Evolutionary conservation across 2,113 vertebrate species (phyloP), one percentile per base, ranked within the genome.

Genomic region (Perca schrenkii): DNA sequence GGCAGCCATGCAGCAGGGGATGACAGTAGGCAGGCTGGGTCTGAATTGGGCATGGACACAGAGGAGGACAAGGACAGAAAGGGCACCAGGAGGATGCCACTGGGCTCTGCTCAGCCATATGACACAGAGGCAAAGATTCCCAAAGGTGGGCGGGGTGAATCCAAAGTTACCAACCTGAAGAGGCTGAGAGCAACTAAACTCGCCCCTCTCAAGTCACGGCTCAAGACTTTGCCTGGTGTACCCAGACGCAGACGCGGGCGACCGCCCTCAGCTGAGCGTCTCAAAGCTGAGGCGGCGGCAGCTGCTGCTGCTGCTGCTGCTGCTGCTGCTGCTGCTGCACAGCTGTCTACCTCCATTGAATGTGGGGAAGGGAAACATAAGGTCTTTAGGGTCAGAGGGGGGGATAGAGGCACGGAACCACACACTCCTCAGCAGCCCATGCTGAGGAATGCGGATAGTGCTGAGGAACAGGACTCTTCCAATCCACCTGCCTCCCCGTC

Each of bases 181-280:
- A 97, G 97, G 84, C 89, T 99, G 82, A 93, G 95, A 94, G 96
- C 96, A 76, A 97, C 97, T 74, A 98, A 98, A 93, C 95, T 98
- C 14, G 94, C 96, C 74, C 97, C 98, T 43, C 95, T 99, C 65
- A 98, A 99, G 92, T 97, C 98, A 54, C 96, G 97, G 81, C 97
- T 99, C 91, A 99, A 98, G 84, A 94, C 96, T 57, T 91, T 97
- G 74, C 96, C 97, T 8, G 96, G 97, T 0, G 97, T 96, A n/a
- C 95, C 92, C 66, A 84, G 94, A 53, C 96, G 97, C 57, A 94
- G 96, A 80, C 95, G 98, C 65, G 98, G 98, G 13, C 93, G 98
- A 84, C 98, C 98, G 0, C 98, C 98, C 0, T 98, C 98, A 54
- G 95, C 97, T 0, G 98, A 99, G 52, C 95, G 98, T 19, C 92